These are phyloP conservation scores for Tachystola acroxantha DNA, from an alignment of 2,888 invertebrate genomes.

Conservation along the genomic window DNA sequence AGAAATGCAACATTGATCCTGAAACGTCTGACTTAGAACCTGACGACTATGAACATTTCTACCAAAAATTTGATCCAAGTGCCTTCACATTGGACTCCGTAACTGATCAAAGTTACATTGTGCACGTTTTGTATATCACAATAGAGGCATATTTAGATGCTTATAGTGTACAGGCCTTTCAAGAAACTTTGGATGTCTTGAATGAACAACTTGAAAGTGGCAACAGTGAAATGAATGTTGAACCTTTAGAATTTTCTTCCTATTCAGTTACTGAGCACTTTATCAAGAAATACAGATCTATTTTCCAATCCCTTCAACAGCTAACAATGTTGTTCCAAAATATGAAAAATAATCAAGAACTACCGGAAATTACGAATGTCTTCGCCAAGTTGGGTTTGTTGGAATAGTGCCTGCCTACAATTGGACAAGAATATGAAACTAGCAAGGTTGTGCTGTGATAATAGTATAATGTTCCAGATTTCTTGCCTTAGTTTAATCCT, in stretches of 20 bases:
- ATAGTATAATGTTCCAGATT: too few species aligned
- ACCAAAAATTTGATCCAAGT: slow-evolving; percentile 30
- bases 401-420: background rate
- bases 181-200: slow-evolving; percentile 42
- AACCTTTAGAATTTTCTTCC: slow-evolving; percentile 22
- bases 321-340: slow-evolving; percentile 31
- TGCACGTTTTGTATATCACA: slow-evolving; percentile 45
- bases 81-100: slow-evolving; percentile 7
- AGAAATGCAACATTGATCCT: slow-evolving; percentile 23
- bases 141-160: slow-evolving; percentile 56
- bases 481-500: too few species aligned
- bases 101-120: slow-evolving; percentile 31
- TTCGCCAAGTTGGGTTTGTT: slow-evolving; percentile 42
- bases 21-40: slow-evolving; percentile 2
- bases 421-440: too few species aligned
- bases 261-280: slow-evolving; percentile 47
- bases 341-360: slow-evolving; percentile 23
- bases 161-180: slow-evolving; percentile 44
- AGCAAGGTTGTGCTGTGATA: too few species aligned
- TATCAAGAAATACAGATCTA: slow-evolving; percentile 49
- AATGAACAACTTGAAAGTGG: slow-evolving; percentile 34
- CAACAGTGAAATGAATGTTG: slow-evolving; percentile 7
- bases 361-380: slow-evolving; percentile 37
- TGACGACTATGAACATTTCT: slow-evolving; percentile 16
- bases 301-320: slow-evolving; percentile 40